Conservation (phyloP, 2,797 vertebrate species). For the Notamacropus eugenii region DNA sequence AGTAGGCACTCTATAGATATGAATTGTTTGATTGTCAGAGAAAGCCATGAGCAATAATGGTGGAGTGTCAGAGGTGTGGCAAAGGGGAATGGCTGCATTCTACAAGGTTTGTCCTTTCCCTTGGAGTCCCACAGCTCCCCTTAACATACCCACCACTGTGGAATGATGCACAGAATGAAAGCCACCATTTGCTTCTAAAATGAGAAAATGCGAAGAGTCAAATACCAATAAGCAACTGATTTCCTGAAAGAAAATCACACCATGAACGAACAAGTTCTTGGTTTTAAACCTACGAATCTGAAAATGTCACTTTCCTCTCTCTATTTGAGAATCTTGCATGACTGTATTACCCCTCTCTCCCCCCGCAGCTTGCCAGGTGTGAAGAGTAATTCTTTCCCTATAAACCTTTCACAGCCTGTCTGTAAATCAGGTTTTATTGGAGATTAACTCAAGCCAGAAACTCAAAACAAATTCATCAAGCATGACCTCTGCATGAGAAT, state of each 20-base stretch:
- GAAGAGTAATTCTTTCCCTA: not conserved
- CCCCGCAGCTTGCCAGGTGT: not conserved
- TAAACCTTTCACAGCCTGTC: not conserved
- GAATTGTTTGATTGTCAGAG: not conserved
- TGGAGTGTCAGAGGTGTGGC: not conserved
- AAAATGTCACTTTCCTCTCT: not conserved
- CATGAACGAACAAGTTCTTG: not conserved
- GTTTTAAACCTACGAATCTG: not conserved
- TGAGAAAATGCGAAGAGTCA: not conserved
- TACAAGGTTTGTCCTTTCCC: not conserved
- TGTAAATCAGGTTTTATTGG: not conserved
- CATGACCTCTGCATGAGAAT: not conserved
- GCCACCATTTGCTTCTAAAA: not conserved
- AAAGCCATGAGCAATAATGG: not conserved
- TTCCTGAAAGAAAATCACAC: not conserved
- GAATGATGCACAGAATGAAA: not conserved
- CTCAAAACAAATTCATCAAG: not conserved
- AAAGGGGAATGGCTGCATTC: not conserved
- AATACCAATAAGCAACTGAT: not conserved
- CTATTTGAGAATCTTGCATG: not conserved
- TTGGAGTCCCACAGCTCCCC: not conserved
- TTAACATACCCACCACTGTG: not conserved
- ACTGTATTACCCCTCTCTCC: not conserved
- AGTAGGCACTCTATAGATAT: not conserved
- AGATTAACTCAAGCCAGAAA: not conserved